phyloP scores from a whole-genome alignment of 2,797 vertebrate genomes.

The Sebastes nivosus region DNA sequence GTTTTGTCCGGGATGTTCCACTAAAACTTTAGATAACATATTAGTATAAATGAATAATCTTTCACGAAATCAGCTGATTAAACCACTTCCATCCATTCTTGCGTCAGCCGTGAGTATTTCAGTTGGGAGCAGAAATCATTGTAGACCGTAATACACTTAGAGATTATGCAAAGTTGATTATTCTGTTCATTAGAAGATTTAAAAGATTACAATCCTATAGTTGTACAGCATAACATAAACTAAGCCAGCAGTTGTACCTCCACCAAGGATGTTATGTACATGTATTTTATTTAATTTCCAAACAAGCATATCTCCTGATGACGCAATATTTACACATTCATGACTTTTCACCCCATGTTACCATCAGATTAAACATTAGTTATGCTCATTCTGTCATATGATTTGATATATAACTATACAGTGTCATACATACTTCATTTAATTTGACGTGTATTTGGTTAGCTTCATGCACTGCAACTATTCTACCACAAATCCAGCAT shows the following conservation, averaged over 20 bases:
- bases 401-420: neutral
- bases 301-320: neutral
- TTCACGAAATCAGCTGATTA: slow-evolving; percentile 19
- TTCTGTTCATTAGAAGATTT: neutral
- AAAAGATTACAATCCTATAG: neutral
- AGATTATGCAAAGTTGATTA: neutral
- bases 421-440: neutral
- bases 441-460: neutral
- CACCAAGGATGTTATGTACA: neutral
- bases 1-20: neutral
- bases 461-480: neutral
- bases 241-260: neutral
- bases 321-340: neutral
- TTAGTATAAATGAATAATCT: neutral
- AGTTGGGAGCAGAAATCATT: neutral
- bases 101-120: neutral
- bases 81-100: neutral
- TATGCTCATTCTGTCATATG: neutral
- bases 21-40: neutral
- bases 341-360: neutral
- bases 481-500: neutral
- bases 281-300: neutral
- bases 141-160: neutral
- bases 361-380: neutral
- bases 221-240: neutral